Percentiles rank a stretch among this genome's conserved stretches.
Evolutionary conservation across 2,113 vertebrate genomes (phyloP).

Genomic region (Periophthalmodon schlosseri): DNA sequence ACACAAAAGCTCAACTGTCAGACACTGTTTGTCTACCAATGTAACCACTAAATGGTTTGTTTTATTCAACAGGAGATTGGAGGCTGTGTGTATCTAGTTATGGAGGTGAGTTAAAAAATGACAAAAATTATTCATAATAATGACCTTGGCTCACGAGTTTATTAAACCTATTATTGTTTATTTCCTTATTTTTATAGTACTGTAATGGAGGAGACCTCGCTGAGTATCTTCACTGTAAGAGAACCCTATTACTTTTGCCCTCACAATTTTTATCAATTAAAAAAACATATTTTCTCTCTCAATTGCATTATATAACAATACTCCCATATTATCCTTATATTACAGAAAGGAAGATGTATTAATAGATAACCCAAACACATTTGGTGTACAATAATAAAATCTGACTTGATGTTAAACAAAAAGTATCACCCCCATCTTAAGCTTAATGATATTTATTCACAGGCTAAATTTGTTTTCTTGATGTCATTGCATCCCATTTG

Average conservation of each 20-base stretch:
- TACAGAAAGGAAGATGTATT: background rate
- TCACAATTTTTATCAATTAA: slow-evolving; percentile 1
- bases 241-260: background rate
- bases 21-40: background rate
- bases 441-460: slow-evolving; percentile 19
- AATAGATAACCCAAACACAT: no score
- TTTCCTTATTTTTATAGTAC: slow-evolving; percentile 78
- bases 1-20: background rate
- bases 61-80: slow-evolving; percentile 84
- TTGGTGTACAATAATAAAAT: no score
- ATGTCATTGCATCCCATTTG: slow-evolving; percentile 1
- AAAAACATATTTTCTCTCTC: background rate
- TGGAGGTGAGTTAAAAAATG: slow-evolving; percentile 87
- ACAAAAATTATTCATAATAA: background rate
- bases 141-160: background rate
- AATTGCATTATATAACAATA: background rate
- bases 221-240: slow-evolving; percentile 97
- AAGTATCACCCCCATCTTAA: slow-evolving; percentile 18
- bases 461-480: slow-evolving; percentile 39
- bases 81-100: slow-evolving; percentile 95
- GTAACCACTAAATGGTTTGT: background rate
- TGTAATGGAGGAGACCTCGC: slow-evolving; percentile 97
- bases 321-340: background rate
- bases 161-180: background rate
- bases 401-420: background rate